Base-by-base conservation (phyloP, 2,888 invertebrate genomes). In the Embidobia sp. region DNA sequence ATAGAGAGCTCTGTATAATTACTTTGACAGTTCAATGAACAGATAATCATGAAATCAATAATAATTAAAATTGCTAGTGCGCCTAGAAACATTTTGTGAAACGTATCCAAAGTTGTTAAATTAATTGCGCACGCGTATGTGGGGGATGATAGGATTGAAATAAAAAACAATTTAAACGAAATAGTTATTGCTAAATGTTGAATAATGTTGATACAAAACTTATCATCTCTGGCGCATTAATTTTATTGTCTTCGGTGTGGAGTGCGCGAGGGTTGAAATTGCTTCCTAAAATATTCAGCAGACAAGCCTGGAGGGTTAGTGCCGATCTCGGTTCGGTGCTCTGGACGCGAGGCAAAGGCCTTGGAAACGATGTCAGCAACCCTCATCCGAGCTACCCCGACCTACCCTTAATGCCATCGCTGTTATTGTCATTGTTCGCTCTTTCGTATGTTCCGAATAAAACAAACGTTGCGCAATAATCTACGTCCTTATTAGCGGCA, bases 221-320 rank as follows among this genome's bases (percentile, higher is more conserved):
- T 67, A 64, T 53, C 66, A 70, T 66, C 66, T 55, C 53, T 48
- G 46, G 64, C 53, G 83, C 83, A 86, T 86, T 86, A 85, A 85
- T 86, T 85, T 85, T 81, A 82, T 84, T 83, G 85, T 83, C 83
- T 83, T 80, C 79, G 83, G 64, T 64, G 79, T 63, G 64, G 74
- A 74, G 63, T 69, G 61, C 67, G 57, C 64, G 80, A 80, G 83
- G 82, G 82, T 78, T 77, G 83, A 82, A 87, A 87, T 87, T 87
- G 84, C 85, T 82, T 79, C 80, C 82, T 87, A 83, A 88, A 88
- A 87, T 87, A 87, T 88, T 87, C 86, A 87, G 82, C 81, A 83
- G 84, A 83, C 80, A 77, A 73, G 80, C 73, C 81, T 63, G 75
- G 80, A 80, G 81, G 84, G 84, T 83, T 85, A 83, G 82, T 82